Conservation (phyloP, 2,888 invertebrate species). For the Aphodius sticticus region DNA sequence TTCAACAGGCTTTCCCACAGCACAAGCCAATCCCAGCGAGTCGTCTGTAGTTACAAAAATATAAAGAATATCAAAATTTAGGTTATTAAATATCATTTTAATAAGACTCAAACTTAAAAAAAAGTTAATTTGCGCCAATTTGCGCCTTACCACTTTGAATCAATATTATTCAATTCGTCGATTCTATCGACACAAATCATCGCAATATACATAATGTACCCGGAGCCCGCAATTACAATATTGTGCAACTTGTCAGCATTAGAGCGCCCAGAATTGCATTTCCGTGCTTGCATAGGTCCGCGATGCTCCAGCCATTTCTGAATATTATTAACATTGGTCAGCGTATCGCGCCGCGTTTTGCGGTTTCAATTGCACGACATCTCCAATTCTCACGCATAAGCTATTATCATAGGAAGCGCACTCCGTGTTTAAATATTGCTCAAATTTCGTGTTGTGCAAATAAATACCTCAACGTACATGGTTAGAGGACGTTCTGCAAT, state of each 20-base stretch:
- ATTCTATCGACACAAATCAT: not conserved
- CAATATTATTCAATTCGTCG: not conserved
- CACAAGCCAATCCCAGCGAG: slow-evolving; percentile 34
- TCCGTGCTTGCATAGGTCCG: not conserved
- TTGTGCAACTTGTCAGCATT: not conserved
- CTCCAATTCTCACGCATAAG: not conserved
- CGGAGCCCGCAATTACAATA: not conserved
- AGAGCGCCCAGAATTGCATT: not conserved
- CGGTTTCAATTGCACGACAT: not conserved
- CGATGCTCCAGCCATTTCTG: not conserved
- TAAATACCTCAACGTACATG: not conserved
- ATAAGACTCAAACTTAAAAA: too few species aligned
- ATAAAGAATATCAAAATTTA: not conserved
- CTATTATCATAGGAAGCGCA: slow-evolving; percentile 4
- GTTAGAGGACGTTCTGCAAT: not conserved
- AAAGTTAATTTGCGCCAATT: too few species aligned
- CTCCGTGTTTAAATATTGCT: not conserved
- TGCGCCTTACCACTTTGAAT: too few species aligned
- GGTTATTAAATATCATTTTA: too few species aligned
- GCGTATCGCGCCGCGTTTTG: not conserved
- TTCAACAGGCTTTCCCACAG: slow-evolving; percentile 49
- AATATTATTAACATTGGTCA: not conserved
- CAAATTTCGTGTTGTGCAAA: not conserved
- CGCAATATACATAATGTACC: not conserved
- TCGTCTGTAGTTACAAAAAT: slow-evolving; percentile 17